Conservation (phyloP, 1,140 invertebrate species). For the Drosophila trapezifrons region DNA sequence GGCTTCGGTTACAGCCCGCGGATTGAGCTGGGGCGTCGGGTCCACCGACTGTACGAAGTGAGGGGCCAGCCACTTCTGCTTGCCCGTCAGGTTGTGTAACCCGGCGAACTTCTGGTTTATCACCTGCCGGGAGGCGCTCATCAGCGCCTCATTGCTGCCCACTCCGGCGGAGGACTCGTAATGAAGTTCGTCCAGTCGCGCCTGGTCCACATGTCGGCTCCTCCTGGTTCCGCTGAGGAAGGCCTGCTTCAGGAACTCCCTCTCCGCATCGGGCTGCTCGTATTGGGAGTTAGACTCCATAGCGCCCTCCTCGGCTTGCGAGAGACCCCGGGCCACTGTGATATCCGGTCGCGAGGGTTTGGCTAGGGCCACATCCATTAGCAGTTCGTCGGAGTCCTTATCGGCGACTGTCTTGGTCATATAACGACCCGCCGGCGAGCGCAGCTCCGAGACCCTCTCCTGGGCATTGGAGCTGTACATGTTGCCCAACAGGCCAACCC, state of each 20-base stretch:
- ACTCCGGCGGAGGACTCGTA: slow-evolving; percentile 18
- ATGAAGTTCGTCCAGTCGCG: slow-evolving; percentile 38
- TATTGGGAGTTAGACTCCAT: not conserved
- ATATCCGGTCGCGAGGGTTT: slow-evolving; percentile 1
- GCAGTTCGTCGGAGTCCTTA: not conserved
- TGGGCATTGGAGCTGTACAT: not conserved
- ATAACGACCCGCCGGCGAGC: not conserved
- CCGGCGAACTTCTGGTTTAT: slow-evolving; percentile 35
- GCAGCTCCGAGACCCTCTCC: not conserved
- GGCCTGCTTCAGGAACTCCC: slow-evolving; percentile 11
- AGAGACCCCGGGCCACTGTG: not conserved
- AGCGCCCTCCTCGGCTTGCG: not conserved
- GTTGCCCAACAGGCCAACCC: not conserved
- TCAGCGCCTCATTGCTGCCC: slow-evolving; percentile 1
- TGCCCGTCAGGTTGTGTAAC: not conserved
- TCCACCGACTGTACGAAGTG: slow-evolving; percentile 14
- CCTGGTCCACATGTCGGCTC: not conserved
- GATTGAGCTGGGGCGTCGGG: slow-evolving; percentile 4
- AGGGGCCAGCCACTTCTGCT: not conserved
- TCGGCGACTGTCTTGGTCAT: not conserved
- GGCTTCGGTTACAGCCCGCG: not conserved
- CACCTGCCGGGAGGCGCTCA: slow-evolving; percentile 60
- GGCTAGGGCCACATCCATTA: slow-evolving; percentile 34
- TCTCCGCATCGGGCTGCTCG: slow-evolving; percentile 20
- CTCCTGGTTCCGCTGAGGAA: slow-evolving; percentile 1